Conservation (phyloP, 2,797 vertebrate genomes). For the Spizella passerina region DNA sequence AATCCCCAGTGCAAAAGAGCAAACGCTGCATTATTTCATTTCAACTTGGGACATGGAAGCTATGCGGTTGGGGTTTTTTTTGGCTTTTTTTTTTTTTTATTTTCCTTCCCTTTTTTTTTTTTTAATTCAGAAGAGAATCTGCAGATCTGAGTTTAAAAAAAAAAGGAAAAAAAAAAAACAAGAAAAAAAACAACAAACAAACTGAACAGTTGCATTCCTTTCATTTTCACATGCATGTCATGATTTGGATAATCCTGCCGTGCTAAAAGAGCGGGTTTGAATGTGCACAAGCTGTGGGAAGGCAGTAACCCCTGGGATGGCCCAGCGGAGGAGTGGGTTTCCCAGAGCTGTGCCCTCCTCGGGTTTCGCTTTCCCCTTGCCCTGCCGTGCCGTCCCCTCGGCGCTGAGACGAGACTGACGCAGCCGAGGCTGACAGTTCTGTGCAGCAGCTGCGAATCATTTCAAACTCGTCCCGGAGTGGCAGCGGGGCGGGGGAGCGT, state of each 20-base stretch:
- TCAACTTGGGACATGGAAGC: background rate
- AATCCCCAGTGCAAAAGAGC: background rate
- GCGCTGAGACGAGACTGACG: background rate
- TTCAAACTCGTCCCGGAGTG: background rate
- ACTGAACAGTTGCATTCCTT: background rate
- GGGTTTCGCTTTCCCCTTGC: background rate
- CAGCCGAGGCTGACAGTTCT: background rate
- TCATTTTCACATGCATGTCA: background rate
- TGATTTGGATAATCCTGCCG: background rate
- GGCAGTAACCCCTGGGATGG: background rate
- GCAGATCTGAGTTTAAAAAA: background rate
- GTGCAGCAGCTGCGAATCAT: background rate
- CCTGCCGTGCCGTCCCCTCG: background rate
- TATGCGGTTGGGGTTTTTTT: no score
- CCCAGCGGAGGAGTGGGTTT: background rate
- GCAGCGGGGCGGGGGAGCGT: fast-evolving
- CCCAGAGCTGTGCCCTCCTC: background rate
- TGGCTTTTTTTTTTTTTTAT: no score
- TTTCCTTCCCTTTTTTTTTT: background rate
- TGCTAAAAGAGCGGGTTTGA: background rate
- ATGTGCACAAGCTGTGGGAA: background rate
- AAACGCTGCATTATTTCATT: background rate
- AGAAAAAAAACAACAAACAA: background rate
- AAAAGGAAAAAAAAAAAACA: no score
- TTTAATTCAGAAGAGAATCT: background rate